Percentiles rank a stretch among this genome's conserved stretches.
phyloP scores from a whole-genome alignment of 2,888 invertebrate genomes.

The Stenurella melanura region DNA sequence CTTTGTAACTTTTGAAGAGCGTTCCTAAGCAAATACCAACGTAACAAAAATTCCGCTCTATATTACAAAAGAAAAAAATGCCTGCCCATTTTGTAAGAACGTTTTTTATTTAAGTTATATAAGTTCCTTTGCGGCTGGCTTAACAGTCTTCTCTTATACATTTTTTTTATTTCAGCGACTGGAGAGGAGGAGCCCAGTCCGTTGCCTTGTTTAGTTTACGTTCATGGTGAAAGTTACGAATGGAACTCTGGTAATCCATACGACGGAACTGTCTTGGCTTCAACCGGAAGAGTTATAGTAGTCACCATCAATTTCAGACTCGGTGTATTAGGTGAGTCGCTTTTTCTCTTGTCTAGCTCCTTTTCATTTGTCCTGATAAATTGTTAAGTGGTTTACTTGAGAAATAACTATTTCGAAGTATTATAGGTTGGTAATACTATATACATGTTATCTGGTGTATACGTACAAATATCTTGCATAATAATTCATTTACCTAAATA shows the following conservation, averaged over 20 bases:
- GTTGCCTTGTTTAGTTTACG: constrained; percentile 89
- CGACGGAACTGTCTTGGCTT: constrained; percentile 96
- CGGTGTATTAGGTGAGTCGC: constrained; percentile 86
- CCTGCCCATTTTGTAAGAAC: not conserved
- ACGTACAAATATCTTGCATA: too few relatives aligned
- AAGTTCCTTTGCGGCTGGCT: not conserved
- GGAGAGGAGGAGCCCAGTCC: constrained; percentile 75
- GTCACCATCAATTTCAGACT: constrained; percentile 94
- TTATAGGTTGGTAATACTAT: not conserved
- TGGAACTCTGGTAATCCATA: constrained; percentile 98
- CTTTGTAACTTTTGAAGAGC: too few relatives aligned
- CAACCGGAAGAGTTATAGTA: constrained; percentile 91
- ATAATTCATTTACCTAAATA: too few relatives aligned
- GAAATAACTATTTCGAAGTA: constrained; percentile 1
- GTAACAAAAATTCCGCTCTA: not conserved
- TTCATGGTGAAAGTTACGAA: constrained; percentile 96
- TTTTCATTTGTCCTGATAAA: constrained; percentile 36
- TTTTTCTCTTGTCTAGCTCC: constrained; percentile 27
- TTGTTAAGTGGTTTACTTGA: constrained; percentile 34
- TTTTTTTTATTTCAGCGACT: constrained; percentile 72
- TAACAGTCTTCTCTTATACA: constrained; percentile 1
- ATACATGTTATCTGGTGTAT: too few relatives aligned
- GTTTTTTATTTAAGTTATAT: not conserved
- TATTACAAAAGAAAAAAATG: not conserved
- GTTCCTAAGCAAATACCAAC: not conserved